These are phyloP conservation scores for Acropternis orthonyx DNA, from an alignment of 2,797 vertebrate genomes.

Conservation along the genomic window DNA sequence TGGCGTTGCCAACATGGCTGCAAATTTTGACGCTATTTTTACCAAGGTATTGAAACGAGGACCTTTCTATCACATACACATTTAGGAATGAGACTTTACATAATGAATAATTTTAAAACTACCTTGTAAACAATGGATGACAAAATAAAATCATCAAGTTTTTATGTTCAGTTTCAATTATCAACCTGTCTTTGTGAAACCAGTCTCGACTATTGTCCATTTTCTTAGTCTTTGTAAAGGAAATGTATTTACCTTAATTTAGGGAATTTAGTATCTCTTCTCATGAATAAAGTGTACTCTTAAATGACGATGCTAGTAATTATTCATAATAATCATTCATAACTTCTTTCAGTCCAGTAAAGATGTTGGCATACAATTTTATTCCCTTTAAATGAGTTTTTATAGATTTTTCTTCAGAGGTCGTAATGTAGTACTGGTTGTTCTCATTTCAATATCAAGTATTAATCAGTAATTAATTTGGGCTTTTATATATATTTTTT, in stretches of 20 bases:
- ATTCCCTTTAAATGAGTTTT: background rate
- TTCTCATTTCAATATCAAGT: background rate
- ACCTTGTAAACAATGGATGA: background rate
- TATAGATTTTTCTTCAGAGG: background rate
- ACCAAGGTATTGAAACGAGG: background rate
- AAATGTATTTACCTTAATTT: background rate
- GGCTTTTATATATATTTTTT: background rate
- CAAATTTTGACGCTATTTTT: background rate
- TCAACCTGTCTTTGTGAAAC: background rate
- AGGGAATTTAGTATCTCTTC: background rate
- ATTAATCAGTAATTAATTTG: background rate
- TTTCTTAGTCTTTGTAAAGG: background rate
- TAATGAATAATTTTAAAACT: background rate
- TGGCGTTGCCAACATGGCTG: background rate
- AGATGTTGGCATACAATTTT: background rate
- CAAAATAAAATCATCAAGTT: background rate
- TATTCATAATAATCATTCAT: too few species aligned
- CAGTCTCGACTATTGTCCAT: background rate
- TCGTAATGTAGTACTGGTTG: background rate
- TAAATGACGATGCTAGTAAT: background rate
- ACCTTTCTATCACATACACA: background rate
- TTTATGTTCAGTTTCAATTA: background rate
- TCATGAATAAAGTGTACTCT: background rate
- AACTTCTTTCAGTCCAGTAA: background rate
- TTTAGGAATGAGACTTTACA: background rate